phyloP scores from a whole-genome alignment of 2,797 vertebrate species.

The Borostomias antarcticus region DNA sequence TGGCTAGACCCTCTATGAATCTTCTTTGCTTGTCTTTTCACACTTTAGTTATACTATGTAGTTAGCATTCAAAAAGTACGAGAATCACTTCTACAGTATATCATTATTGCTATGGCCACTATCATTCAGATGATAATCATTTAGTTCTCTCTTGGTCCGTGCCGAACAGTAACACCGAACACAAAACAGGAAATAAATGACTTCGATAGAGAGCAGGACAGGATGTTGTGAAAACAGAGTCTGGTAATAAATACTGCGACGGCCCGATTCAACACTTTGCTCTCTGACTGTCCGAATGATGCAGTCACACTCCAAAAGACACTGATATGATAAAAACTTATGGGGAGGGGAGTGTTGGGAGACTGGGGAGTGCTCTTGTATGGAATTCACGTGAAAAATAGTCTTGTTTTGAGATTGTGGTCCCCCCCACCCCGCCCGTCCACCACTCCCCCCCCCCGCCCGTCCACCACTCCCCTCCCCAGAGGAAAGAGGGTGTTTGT shows the following conservation, averaged over 20 bases:
- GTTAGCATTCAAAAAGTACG: slow-evolving; percentile 65
- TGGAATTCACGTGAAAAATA: slow-evolving; percentile 21
- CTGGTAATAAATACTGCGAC: slow-evolving; percentile 76
- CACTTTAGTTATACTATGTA: slow-evolving; percentile 54
- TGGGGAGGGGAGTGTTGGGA: slow-evolving; percentile 7
- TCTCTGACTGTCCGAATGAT: slow-evolving; percentile 17
- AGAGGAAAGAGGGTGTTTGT: slow-evolving; percentile 15
- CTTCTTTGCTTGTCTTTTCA: slow-evolving; percentile 36
- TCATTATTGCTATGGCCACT: slow-evolving; percentile 68
- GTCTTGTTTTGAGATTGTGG: slow-evolving; percentile 34
- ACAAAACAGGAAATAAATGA: slow-evolving; percentile 38
- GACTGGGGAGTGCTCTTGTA: slow-evolving; percentile 23
- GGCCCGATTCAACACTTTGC: slow-evolving; percentile 42
- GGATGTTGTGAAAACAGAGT: slow-evolving; percentile 49
- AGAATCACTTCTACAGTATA: slow-evolving; percentile 54
- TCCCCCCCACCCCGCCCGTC: too few species aligned
- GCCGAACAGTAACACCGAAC: slow-evolving; percentile 57
- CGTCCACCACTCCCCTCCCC: background rate
- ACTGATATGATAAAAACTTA: slow-evolving; percentile 30
- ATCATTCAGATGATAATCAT: slow-evolving; percentile 26
- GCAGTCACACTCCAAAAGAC: slow-evolving; percentile 26
- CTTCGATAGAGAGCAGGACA: slow-evolving; percentile 47
- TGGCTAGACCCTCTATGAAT: slow-evolving; percentile 16
- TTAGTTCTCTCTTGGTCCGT: slow-evolving; percentile 61
- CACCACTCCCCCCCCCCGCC: too few species aligned